A percentile compares a stretch with the other conserved stretches of the same genome.
phyloP scores from a whole-genome alignment of 1,140 invertebrate genomes.

The Drosophila pruinosa region DNA sequence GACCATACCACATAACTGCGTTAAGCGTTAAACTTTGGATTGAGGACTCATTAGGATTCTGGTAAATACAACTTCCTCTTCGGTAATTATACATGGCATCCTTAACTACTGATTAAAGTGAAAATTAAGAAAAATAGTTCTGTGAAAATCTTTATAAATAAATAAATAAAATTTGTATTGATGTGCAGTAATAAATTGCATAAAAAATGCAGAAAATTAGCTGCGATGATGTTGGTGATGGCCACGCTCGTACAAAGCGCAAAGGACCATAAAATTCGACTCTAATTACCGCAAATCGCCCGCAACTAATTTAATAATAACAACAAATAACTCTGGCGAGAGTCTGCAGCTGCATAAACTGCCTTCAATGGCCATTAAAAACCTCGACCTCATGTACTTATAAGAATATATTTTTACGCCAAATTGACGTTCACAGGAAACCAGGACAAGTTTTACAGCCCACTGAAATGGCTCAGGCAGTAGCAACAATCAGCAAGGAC shows the following conservation, averaged over 20 bases:
- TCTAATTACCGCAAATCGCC: constrained; percentile 78
- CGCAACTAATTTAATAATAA: constrained; percentile 80
- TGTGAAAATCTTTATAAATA: background rate
- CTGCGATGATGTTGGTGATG: too few species aligned
- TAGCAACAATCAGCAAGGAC: constrained; percentile 51
- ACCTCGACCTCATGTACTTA: constrained; percentile 31
- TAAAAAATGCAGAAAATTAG: constrained; percentile 19
- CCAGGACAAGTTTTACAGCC: constrained; percentile 55
- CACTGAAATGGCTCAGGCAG: constrained; percentile 49
- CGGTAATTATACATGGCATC: background rate
- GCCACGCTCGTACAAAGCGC: constrained; percentile 18
- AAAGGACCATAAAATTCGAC: constrained; percentile 65
- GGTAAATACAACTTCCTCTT: background rate
- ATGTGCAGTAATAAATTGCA: background rate
- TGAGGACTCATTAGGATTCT: background rate
- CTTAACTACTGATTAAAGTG: background rate
- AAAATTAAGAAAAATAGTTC: background rate
- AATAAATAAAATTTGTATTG: constrained; percentile 14
- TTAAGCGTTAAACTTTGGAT: constrained; percentile 15
- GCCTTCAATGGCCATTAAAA: constrained; percentile 74
- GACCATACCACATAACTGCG: background rate
- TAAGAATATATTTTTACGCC: constrained; percentile 39
- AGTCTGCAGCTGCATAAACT: constrained; percentile 60
- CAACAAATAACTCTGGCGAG: constrained; percentile 49
- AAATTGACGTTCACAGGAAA: constrained; percentile 64